Base-by-base conservation (phyloP, 2,797 vertebrate species). In the Falco cherrug region DNA sequence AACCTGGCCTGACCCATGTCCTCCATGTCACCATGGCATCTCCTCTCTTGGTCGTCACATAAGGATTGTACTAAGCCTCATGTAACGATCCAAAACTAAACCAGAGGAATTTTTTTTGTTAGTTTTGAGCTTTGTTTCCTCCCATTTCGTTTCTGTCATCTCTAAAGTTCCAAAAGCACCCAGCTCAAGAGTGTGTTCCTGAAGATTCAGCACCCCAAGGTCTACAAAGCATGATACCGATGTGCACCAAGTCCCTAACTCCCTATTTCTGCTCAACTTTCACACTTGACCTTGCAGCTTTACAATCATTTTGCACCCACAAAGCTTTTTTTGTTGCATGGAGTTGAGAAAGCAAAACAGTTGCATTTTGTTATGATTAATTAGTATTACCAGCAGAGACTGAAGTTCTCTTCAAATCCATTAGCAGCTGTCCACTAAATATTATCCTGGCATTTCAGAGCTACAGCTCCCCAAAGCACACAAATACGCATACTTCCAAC, bases 341-440 rank as follows among this genome's bases (percentile, higher is more conserved):
- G 39, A 70, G 43, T 22, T 73, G 15, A 53, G 47, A 85, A 90
- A 86, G 35, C 39, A 63, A 65, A 75, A 10, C 1, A 2, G 13
- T 3, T 91, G 51, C 25, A 10, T 8, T 37, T 89, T 79, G 56
- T 71, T 6, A 57, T 54, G 8, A 37, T 48, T 82, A 70, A 73
- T 81, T 13, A 41, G 15, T 11, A 79, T 19, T 47, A 16, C 47
- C 11, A 80, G 9, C 20, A 22, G 25, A 78, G 54, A 18, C 19
- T 60, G 37, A 80, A 50, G 37, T 39, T 81, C 31, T 78, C 60
- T 76, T 73, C 37, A 47, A 90, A 75, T 41, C 60, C 57, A 50
- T 39, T 76, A 39, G 31, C 1, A 1, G 3, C 39, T 3, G 1
- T 16, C n/a, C 8, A 2, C 31, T 78, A 60, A 74, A 47, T 24